Percentiles rank a stretch among this genome's conserved stretches.
Evolutionary conservation across 2,797 vertebrate genomes (phyloP).

Genomic region (Rhynchonycteris naso): DNA sequence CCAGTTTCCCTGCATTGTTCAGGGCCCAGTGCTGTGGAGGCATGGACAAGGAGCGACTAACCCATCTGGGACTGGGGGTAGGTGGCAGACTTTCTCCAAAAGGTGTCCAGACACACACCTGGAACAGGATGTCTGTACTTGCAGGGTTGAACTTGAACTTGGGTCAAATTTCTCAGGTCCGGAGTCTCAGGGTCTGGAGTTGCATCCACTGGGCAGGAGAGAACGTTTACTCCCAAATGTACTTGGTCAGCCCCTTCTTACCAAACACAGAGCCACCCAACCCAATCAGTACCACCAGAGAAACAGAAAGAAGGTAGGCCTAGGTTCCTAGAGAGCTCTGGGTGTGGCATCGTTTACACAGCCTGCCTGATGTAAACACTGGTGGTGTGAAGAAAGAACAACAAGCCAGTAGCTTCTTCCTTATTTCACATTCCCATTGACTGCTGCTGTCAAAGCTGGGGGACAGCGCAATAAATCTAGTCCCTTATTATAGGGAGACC

Average conservation of each 20-base stretch:
- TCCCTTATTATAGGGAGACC: conserved; percentile 33
- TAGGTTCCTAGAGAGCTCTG: conserved; percentile 22
- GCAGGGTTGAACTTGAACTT: neutral
- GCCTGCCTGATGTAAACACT: neutral
- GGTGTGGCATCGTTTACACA: neutral
- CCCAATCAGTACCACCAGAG: neutral
- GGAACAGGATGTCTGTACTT: conserved; percentile 19
- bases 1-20: neutral
- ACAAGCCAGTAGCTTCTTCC: neutral
- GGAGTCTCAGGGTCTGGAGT: neutral
- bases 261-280: neutral
- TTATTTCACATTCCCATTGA: neutral
- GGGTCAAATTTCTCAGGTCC: neutral
- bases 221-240: neutral
- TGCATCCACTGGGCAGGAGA: neutral
- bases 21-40: neutral
- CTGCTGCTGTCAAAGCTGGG: neutral
- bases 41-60: neutral
- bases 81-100: conserved; percentile 33
- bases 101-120: conserved; percentile 17
- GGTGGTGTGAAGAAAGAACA: neutral
- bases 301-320: neutral
- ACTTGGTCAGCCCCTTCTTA: neutral
- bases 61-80: neutral
- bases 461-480: conserved; percentile 39